Conservation (phyloP, 2,797 vertebrate genomes). For the Propithecus perrieri region DNA sequence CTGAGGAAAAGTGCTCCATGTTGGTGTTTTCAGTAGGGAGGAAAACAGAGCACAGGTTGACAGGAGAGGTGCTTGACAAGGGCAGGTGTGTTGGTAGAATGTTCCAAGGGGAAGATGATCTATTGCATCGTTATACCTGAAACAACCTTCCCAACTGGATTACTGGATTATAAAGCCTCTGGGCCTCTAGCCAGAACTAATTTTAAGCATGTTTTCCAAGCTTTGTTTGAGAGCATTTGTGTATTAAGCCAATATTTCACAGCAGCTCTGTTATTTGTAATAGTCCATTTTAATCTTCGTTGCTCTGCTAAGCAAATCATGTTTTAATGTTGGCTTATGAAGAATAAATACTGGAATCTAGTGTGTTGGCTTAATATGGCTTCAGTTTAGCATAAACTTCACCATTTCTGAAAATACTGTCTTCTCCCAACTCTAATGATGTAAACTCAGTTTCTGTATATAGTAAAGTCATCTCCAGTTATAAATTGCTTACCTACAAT, state of each 20-base stretch:
- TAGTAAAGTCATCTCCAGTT: background rate
- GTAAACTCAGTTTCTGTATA: background rate
- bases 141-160: background rate
- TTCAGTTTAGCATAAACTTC: background rate
- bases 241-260: conserved; percentile 23
- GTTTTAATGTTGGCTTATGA: conserved; percentile 33
- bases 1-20: background rate
- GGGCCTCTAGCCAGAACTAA: background rate
- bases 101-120: background rate
- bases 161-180: background rate
- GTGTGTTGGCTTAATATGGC: background rate
- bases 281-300: conserved; percentile 44
- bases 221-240: conserved; percentile 45
- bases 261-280: conserved; percentile 49
- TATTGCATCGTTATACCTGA: background rate
- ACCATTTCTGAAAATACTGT: background rate
- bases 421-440: background rate
- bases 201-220: conserved; percentile 52
- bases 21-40: background rate
- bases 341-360: conserved; percentile 52
- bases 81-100: background rate
- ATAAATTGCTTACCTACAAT: background rate
- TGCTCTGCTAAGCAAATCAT: conserved; percentile 41
- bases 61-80: background rate
- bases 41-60: background rate